A percentile compares a stretch with the other conserved stretches of the same genome.
phyloP scores from a whole-genome alignment of 2,888 invertebrate genomes.

The Agriopis aurantiaria region DNA sequence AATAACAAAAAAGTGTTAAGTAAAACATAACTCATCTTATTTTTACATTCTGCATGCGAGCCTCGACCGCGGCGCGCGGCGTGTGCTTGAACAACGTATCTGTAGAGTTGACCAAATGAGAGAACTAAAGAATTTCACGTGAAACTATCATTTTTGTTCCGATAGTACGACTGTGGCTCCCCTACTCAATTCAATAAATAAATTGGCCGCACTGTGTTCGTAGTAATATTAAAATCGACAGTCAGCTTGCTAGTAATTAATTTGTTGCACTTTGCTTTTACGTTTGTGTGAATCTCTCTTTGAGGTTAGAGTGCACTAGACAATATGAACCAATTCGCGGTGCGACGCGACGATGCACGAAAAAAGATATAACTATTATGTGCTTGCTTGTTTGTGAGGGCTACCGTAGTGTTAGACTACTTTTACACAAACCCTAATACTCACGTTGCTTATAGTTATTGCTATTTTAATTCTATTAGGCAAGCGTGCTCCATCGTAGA shows the following conservation, averaged over 20 bases:
- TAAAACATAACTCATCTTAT: background rate
- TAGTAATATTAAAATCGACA: slow-evolving; percentile 36
- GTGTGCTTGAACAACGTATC: background rate
- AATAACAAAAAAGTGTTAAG: background rate
- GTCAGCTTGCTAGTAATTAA: slow-evolving; percentile 25
- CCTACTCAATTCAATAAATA: background rate
- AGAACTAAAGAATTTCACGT: background rate
- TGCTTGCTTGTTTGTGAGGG: background rate
- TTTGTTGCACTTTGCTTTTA: slow-evolving; percentile 31
- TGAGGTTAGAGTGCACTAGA: slow-evolving; percentile 29
- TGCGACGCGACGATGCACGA: background rate
- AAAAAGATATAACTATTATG: background rate
- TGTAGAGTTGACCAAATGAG: background rate
- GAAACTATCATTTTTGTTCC: background rate
- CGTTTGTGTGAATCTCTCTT: slow-evolving; percentile 50
- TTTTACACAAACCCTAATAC: too few relatives aligned
- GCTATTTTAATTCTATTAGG: too few relatives aligned
- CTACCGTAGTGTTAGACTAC: background rate
- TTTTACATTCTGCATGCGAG: background rate
- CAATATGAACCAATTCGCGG: background rate
- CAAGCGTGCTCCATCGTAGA: too few relatives aligned
- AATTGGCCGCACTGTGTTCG: background rate
- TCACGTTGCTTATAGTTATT: too few relatives aligned
- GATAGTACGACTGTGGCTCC: background rate
- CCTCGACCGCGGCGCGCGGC: background rate